phyloP scores from a whole-genome alignment of 2,113 vertebrate species.

The Morphnarchus princeps region DNA sequence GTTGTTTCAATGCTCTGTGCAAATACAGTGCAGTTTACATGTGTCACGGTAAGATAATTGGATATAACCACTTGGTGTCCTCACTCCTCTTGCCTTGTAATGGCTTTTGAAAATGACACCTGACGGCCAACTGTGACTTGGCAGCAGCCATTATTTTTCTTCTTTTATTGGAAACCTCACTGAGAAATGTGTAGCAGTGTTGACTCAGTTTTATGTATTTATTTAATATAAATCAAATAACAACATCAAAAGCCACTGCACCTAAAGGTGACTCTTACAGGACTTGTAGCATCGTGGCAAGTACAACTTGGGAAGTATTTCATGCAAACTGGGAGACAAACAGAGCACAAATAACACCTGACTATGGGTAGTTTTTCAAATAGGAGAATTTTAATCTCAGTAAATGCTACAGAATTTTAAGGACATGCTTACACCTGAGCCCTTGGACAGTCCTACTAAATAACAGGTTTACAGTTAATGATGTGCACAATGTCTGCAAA shows the following conservation, averaged over 20 bases:
- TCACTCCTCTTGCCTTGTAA: not conserved
- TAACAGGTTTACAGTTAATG: not conserved
- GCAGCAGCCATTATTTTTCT: not conserved
- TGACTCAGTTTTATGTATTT: not conserved
- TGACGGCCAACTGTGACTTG: not conserved
- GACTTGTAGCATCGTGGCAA: not conserved
- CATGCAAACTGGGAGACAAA: not conserved
- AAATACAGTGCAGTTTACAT: not conserved
- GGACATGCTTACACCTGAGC: not conserved
- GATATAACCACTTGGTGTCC: not conserved
- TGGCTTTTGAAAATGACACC: not conserved
- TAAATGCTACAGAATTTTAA: not conserved
- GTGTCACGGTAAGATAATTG: not conserved
- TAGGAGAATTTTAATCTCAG: not conserved
- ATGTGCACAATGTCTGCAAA: not conserved
- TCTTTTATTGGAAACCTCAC: not conserved
- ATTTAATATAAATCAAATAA: not conserved
- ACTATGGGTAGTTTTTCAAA: not conserved
- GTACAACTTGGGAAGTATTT: not conserved
- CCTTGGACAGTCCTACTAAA: not conserved
- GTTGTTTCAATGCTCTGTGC: not conserved
- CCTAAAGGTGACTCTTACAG: not conserved
- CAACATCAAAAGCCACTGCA: not conserved
- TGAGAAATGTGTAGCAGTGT: not conserved
- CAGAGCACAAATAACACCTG: not conserved